phyloP scores from a whole-genome alignment of 1,140 invertebrate species.

The Rhizoglyphus robini region DNA sequence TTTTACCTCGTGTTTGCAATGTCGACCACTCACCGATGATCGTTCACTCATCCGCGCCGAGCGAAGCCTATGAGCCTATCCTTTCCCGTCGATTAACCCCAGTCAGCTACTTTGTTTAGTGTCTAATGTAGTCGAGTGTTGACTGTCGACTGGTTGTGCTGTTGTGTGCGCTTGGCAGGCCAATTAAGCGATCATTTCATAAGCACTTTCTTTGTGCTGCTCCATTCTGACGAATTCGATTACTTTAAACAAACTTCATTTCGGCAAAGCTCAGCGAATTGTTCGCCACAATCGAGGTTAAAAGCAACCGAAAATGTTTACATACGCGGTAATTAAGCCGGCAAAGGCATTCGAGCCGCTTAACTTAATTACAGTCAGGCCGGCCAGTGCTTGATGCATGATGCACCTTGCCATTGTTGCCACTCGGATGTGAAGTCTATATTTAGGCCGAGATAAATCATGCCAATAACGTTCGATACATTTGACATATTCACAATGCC shows the following conservation, averaged over 20 bases:
- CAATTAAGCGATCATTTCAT: neutral
- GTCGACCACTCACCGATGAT: too few relatives aligned
- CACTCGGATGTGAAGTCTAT: neutral
- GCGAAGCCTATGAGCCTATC: too few relatives aligned
- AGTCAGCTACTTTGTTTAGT: neutral
- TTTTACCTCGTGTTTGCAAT: too few relatives aligned
- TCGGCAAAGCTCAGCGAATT: neutral
- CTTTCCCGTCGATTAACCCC: neutral
- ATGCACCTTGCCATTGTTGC: neutral
- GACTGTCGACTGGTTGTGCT: too few relatives aligned
- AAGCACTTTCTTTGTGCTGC: neutral
- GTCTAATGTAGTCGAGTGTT: neutral
- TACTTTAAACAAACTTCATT: neutral
- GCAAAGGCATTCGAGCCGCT: neutral
- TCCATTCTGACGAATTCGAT: neutral
- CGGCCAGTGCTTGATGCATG: neutral
- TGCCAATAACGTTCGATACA: neutral
- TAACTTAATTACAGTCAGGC: neutral
- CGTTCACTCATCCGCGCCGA: too few relatives aligned
- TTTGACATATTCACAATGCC: neutral
- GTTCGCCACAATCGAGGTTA: neutral
- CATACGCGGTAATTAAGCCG: neutral
- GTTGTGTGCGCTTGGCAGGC: neutral
- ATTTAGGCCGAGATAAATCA: conserved; percentile 6
- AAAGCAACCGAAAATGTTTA: neutral